Base-by-base conservation (phyloP, 1,140 invertebrate genomes). In the Nebria ingens region DNA sequence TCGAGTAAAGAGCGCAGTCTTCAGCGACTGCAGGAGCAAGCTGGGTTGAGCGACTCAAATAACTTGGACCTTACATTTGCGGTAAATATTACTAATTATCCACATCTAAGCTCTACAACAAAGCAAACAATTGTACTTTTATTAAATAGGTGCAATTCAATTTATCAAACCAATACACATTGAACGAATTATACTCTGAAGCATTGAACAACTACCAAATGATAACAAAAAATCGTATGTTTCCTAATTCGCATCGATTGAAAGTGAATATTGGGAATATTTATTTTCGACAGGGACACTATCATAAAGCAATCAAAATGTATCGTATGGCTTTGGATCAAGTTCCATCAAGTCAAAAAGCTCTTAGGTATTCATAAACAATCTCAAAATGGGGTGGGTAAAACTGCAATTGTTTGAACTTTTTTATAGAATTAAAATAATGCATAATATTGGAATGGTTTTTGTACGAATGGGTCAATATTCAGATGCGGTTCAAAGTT, bases 261-360 rank as follows among this genome's bases (percentile, higher is more conserved):
- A 96, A 96, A 76, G 84, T 98, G 0, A 99, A 99, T 66, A 98
- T 99, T 86, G 97, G 94, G 1, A 98, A 98, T 69, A 96, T 98
- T 67, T 94, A 97, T 72, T 93, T 91, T 60, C 89, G 90, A 71
- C 89, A 96, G 77, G 91, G 91, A 22, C 91, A 98, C 65, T 92
- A 89, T 64, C 83, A 86, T 15, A 94, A 97, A 75, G 96, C 97
- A 2, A 86, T 99, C 49, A 99, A 99, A 76, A 89, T 97, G 77
- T 98, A 97, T 68, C 79, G 92, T 63, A 97, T 97, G 93, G 93
- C 94, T 11, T 75, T 97, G 38, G 95, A 98, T 73, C 94, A 96
- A 73, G 88, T 96, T 3, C 89, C 91, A 1, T 89, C 89, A 29
- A 88, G 86, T 19, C 89, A 97, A 65, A 96, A 93, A 68, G 87